Evolutionary conservation across 2,797 vertebrate species (phyloP).

Genomic region (Sphaeramia orbicularis): DNA sequence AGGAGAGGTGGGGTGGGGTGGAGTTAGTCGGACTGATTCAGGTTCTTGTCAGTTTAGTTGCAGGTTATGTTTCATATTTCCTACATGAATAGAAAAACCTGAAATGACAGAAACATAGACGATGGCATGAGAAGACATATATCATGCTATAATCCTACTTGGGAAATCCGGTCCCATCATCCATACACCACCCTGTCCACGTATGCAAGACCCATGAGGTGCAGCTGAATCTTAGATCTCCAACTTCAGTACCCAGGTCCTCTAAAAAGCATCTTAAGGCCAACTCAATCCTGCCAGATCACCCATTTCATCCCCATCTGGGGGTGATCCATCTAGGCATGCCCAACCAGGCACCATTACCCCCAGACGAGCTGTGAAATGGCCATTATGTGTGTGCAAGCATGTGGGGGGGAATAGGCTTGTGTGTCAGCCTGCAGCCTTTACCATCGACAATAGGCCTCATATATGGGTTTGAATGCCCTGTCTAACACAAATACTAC

Average conservation of each 20-base stretch:
- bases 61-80: constrained; percentile 11
- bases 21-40: constrained; percentile 17
- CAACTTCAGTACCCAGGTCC: constrained; percentile 55
- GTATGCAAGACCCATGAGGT: constrained; percentile 14
- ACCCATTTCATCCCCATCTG: constrained; percentile 82
- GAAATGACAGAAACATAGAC: background rate
- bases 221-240: constrained; percentile 25
- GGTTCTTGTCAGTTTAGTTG: constrained; percentile 5
- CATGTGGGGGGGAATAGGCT: constrained; percentile 72
- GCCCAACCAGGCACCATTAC: constrained; percentile 80
- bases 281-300: constrained; percentile 78
- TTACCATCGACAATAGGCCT: constrained; percentile 67
- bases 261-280: constrained; percentile 68
- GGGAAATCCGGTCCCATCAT: no score
- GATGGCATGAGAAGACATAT: no score
- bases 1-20: background rate
- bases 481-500: constrained; percentile 55
- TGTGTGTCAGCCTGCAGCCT: constrained; percentile 63
- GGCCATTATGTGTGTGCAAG: constrained; percentile 81
- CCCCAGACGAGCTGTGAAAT: constrained; percentile 83
- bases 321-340: constrained; percentile 75
- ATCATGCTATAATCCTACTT: no score
- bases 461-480: constrained; percentile 56
- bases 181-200: constrained; percentile 10
- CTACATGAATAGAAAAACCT: constrained; percentile 24